Conservation (phyloP, 2,888 invertebrate genomes). For the Stegophylla sp. region DNA sequence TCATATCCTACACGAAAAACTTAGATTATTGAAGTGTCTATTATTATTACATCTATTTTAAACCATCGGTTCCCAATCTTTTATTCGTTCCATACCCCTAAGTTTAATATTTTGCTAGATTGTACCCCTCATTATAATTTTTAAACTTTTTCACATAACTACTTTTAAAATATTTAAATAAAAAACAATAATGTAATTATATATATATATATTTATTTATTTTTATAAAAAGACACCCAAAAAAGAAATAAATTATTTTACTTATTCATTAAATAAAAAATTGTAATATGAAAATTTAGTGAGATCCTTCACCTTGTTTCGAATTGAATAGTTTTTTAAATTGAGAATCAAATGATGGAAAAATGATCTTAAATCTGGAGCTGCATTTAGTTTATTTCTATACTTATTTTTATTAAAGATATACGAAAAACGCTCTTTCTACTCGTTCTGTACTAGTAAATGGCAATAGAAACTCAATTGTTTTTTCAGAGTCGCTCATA, state of each 20-base stretch:
- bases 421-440: neutral
- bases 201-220: neutral
- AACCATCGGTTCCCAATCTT: too few relatives aligned
- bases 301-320: neutral
- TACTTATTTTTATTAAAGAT: neutral
- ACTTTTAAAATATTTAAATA: neutral
- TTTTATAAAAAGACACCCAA: neutral
- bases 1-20: too few relatives aligned
- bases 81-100: too few relatives aligned
- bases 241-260: too few relatives aligned
- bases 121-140: neutral
- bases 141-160: too few relatives aligned
- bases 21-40: too few relatives aligned
- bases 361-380: neutral
- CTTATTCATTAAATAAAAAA: neutral
- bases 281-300: too few relatives aligned
- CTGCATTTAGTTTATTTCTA: too few relatives aligned
- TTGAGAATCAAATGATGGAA: neutral
- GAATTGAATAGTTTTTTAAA: neutral
- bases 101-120: too few relatives aligned
- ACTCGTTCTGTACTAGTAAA: neutral
- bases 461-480: constrained; percentile 29
- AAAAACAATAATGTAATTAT: neutral
- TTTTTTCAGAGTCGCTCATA: constrained; percentile 19
- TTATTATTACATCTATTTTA: too few relatives aligned